A percentile compares a stretch with the other conserved stretches of the same genome.
phyloP scores from a whole-genome alignment of 2,797 vertebrate genomes.

The Yasuhikotakia modesta region DNA sequence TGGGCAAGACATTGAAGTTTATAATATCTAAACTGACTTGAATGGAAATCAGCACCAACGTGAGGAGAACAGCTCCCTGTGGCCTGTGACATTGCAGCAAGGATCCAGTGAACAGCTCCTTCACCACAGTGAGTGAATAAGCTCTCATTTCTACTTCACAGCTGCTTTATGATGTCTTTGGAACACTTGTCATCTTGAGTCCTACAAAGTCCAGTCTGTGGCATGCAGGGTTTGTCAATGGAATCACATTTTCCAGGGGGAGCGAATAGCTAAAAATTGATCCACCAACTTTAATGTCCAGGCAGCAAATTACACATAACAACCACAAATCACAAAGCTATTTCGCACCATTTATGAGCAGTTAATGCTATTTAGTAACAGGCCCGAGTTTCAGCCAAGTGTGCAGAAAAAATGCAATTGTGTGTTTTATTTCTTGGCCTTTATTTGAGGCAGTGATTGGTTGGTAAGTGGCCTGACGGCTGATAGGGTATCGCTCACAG shows the following conservation, averaged over 20 bases:
- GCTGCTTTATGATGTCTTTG: conserved; percentile 30
- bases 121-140: conserved; percentile 19
- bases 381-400: conserved; percentile 28
- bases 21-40: conserved; percentile 2
- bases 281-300: conserved; percentile 44
- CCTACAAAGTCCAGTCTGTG: conserved; percentile 33
- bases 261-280: conserved; percentile 50
- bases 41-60: conserved; percentile 29
- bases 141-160: conserved; percentile 40
- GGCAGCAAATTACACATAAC: conserved; percentile 54
- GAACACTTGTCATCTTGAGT: conserved; percentile 47
- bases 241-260: conserved; percentile 43
- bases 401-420: conserved; percentile 35
- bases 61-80: conserved; percentile 29
- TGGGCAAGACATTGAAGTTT: conserved; percentile 2
- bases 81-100: background rate
- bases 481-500: conserved; percentile 1
- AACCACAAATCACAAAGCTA: conserved; percentile 48
- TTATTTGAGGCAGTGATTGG: conserved; percentile 37
- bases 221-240: conserved; percentile 41
- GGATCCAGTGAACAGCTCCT: conserved; percentile 45
- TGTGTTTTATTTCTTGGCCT: conserved; percentile 36
- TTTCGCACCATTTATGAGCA: conserved; percentile 44
- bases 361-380: conserved; percentile 40
- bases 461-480: conserved; percentile 7